These are phyloP conservation scores for Palythoa grandiflora DNA, from an alignment of 92 coral and sea anemone species.

Conservation along the genomic window DNA sequence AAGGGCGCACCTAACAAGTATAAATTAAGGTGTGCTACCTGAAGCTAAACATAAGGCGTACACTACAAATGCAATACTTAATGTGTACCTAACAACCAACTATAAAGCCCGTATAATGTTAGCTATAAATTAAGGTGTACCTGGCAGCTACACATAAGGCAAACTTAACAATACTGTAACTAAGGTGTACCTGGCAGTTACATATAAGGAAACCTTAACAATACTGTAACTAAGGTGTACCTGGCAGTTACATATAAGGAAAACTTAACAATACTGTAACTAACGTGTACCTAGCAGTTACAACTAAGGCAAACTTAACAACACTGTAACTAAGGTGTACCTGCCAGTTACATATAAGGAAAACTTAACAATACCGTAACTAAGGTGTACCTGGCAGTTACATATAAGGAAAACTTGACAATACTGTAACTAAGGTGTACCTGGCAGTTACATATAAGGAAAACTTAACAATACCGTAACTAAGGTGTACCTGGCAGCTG, in stretches of 20 bases:
- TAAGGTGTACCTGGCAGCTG: too few relatives aligned
- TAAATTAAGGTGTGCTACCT: not conserved
- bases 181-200: not conserved
- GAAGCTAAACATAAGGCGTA: not conserved
- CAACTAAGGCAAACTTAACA: too few relatives aligned
- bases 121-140: not conserved
- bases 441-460: too few relatives aligned
- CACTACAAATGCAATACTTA: not conserved
- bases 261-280: too few relatives aligned
- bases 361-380: not conserved
- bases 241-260: too few relatives aligned
- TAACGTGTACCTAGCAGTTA: too few relatives aligned
- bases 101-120: not conserved
- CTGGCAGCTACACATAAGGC: not conserved
- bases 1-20: not conserved
- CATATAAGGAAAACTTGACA: not conserved
- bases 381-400: not conserved
- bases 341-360: not conserved
- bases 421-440: not conserved
- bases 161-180: not conserved
- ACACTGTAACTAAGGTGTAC: not conserved
- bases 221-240: not conserved
- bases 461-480: too few relatives aligned
- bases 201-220: not conserved
- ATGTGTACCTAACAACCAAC: not conserved